Evolutionary conservation across 2,113 vertebrate species (phyloP).

Genomic region (Setophaga petechia): DNA sequence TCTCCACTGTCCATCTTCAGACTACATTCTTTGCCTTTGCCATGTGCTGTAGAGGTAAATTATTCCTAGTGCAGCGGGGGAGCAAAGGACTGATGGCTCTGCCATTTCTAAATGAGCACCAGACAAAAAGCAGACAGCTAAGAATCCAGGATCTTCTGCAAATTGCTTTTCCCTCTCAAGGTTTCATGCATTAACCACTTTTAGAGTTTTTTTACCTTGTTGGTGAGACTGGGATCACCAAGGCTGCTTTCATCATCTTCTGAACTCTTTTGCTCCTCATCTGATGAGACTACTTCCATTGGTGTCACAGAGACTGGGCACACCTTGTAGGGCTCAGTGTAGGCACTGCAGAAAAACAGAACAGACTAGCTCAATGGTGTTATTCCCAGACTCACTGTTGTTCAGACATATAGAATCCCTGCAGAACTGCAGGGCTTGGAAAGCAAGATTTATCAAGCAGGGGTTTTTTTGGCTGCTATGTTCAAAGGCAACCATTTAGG

Average conservation of each 20-base stretch:
- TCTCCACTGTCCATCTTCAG: neutral
- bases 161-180: neutral
- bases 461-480: neutral
- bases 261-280: slow-evolving; percentile 92
- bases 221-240: slow-evolving; percentile 75
- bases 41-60: neutral
- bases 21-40: neutral
- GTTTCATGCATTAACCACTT: neutral
- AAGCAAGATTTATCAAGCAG: neutral
- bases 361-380: neutral
- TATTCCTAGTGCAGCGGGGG: neutral
- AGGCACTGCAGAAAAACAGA: slow-evolving; percentile 79
- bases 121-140: neutral
- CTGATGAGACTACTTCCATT: slow-evolving; percentile 67
- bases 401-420: neutral
- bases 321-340: slow-evolving; percentile 93
- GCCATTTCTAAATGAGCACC: neutral
- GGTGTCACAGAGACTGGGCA: slow-evolving; percentile 74
- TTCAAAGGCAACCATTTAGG: neutral
- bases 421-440: neutral
- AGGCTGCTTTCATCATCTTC: slow-evolving; percentile 86
- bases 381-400: neutral
- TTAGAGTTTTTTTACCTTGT: slow-evolving; percentile 77
- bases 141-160: neutral
- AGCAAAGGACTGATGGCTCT: neutral